A percentile compares a stretch with the other conserved stretches of the same genome.
phyloP scores from a whole-genome alignment of 2,113 vertebrate genomes.

The Corythornis madagascariensis region DNA sequence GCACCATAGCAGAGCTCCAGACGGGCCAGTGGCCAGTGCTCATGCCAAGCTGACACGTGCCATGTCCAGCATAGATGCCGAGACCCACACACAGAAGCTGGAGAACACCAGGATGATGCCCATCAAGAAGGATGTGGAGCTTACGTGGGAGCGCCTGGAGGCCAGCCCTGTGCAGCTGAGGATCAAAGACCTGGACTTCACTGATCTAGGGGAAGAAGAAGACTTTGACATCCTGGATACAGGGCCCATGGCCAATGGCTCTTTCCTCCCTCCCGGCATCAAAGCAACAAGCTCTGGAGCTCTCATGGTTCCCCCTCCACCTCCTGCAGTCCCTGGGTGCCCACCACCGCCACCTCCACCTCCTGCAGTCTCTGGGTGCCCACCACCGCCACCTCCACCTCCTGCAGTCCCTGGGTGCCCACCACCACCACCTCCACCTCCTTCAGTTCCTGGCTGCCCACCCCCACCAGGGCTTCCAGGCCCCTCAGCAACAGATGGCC shows the following conservation, averaged over 20 bases:
- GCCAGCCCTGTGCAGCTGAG: conserved; percentile 74
- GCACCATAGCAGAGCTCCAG: background rate
- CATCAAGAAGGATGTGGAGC: conserved; percentile 70
- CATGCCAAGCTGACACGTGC: conserved; percentile 65
- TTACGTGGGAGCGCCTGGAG: conserved; percentile 77
- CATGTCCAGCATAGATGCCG: conserved; percentile 81
- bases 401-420: background rate
- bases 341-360: conserved; percentile 74
- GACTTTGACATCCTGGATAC: conserved; percentile 87
- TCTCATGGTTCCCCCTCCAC: conserved; percentile 52
- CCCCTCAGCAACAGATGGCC: conserved; percentile 21
- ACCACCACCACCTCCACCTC: conserved; percentile 38
- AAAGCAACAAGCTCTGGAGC: background rate
- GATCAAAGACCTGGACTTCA: conserved; percentile 96
- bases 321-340: conserved; percentile 3
- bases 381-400: conserved; percentile 24
- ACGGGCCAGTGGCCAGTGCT: background rate
- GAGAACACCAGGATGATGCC: conserved; percentile 77
- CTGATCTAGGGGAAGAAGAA: conserved; percentile 92
- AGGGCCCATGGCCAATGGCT: conserved; percentile 58
- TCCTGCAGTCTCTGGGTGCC: background rate
- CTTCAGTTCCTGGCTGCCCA: conserved; percentile 9
- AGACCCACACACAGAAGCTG: conserved; percentile 75
- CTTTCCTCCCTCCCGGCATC: background rate
- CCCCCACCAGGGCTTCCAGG: conserved; percentile 42